Evolutionary conservation across 2,888 invertebrate genomes (phyloP).

Genomic region (Bedellia somnulentella): DNA sequence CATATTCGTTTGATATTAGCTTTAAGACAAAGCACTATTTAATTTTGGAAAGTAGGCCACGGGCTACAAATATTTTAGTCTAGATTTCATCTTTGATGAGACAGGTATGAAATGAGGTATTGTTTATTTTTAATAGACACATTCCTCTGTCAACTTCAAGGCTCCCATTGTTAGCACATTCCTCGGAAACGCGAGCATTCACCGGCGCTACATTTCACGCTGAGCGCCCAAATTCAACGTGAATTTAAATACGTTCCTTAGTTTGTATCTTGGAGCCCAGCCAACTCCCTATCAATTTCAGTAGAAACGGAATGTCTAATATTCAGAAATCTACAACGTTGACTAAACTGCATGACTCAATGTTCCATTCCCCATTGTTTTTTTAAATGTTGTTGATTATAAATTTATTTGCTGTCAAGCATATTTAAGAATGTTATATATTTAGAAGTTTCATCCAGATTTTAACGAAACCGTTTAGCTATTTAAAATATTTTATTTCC

Average conservation of each 20-base stretch:
- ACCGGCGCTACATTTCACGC: constrained; percentile 3
- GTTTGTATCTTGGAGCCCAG: constrained; percentile 28
- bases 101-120: too few relatives aligned
- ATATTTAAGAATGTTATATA: too few relatives aligned
- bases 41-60: too few relatives aligned
- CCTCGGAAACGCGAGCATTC: constrained; percentile 11
- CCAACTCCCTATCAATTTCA: constrained; percentile 43
- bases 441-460: too few relatives aligned
- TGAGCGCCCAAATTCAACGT: constrained; percentile 25
- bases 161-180: constrained; percentile 12
- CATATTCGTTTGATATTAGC: too few relatives aligned
- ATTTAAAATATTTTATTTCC: neutral
- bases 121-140: constrained; percentile 25
- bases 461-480: neutral
- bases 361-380: constrained; percentile 12
- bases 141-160: constrained; percentile 20
- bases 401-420: too few relatives aligned
- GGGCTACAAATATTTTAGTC: too few relatives aligned
- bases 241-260: constrained; percentile 43
- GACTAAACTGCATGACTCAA: constrained; percentile 11
- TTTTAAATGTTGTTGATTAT: too few relatives aligned
- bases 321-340: constrained; percentile 19
- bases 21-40: too few relatives aligned
- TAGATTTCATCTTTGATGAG: too few relatives aligned
- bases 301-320: constrained; percentile 29